A percentile compares a stretch with the other conserved stretches of the same genome.
phyloP scores from a whole-genome alignment of 2,113 vertebrate genomes.

The Megaceryle torquata region DNA sequence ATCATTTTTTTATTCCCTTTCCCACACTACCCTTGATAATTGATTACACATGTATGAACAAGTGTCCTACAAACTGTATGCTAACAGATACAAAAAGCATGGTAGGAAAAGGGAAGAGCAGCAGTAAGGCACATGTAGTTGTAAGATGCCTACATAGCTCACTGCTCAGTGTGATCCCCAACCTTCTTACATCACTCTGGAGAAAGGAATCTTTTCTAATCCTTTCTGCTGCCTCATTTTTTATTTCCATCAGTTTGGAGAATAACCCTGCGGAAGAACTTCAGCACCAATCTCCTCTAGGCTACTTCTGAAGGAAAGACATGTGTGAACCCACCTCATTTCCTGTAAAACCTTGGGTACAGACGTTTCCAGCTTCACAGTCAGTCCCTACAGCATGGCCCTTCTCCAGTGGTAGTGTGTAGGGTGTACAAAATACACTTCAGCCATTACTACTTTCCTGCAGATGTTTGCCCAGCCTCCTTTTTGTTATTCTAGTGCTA shows the following conservation, averaged over 20 bases:
- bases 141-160: too few relatives aligned
- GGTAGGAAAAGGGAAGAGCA: background rate
- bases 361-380: background rate
- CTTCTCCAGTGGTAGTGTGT: background rate
- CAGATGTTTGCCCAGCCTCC: background rate
- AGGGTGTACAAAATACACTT: background rate
- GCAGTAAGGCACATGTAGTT: background rate
- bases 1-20: background rate
- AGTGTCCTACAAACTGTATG: background rate
- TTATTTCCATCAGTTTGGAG: background rate
- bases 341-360: background rate
- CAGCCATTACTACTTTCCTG: background rate
- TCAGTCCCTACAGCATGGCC: rapidly evolving
- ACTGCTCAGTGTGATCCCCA: background rate
- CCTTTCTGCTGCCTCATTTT: background rate
- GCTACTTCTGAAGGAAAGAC: background rate
- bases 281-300: background rate
- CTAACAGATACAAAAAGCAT: background rate
- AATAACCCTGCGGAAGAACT: background rate
- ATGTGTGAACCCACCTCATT: background rate
- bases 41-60: background rate
- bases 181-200: rapidly evolving
- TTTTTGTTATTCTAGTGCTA: background rate
- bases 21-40: background rate
- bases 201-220: background rate